Conservation (phyloP, 2,797 vertebrate genomes). For the Triplophysa yarkandensis region DNA sequence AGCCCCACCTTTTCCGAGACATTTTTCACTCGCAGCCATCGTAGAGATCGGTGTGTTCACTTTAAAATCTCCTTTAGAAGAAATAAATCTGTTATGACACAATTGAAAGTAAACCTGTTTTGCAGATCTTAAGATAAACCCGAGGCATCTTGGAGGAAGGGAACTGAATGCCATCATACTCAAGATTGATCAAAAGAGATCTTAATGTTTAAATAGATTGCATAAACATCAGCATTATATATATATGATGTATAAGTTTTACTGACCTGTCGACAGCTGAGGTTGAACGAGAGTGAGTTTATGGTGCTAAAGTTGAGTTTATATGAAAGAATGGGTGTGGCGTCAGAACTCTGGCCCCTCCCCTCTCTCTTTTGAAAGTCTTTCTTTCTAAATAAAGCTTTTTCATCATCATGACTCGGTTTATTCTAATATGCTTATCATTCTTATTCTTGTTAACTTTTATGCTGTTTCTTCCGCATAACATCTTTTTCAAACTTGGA, state of each 20-base stretch:
- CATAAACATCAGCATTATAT: neutral
- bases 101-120: neutral
- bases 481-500: no score
- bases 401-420: neutral
- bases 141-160: no score
- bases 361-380: neutral
- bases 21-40: constrained; percentile 63
- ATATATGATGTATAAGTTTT: neutral
- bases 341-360: constrained; percentile 5
- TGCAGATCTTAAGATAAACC: neutral
- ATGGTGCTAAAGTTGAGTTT: neutral
- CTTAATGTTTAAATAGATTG: no score
- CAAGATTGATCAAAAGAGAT: no score
- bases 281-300: neutral
- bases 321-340: constrained; percentile 4
- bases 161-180: neutral
- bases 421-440: neutral
- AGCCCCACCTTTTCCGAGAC: constrained; percentile 69
- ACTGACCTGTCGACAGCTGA: neutral
- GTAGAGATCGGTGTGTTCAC: neutral
- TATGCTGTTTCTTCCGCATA: neutral
- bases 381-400: constrained; percentile 12
- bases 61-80: neutral
- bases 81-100: neutral
- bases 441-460: neutral